Conservation (phyloP, 2,888 invertebrate genomes). For the Meteorus colon region DNA sequence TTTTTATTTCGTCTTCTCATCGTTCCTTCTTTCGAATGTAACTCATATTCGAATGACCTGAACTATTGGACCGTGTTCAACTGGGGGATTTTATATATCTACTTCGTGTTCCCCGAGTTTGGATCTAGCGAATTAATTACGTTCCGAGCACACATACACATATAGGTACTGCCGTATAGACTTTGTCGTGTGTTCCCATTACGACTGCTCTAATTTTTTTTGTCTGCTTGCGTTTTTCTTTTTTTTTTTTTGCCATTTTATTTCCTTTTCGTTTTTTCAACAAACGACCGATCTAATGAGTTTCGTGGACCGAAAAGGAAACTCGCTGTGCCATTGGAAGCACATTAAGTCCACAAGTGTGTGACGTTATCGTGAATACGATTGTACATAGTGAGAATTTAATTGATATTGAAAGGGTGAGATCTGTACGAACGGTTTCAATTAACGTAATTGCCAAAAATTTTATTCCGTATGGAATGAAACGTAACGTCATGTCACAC, state of each 20-base stretch:
- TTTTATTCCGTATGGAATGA: conserved; percentile 37
- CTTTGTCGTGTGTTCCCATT: conserved; percentile 3
- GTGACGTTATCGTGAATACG: background rate
- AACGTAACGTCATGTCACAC: background rate
- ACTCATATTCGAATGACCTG: conserved; percentile 6
- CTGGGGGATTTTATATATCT: background rate
- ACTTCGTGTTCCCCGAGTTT: background rate
- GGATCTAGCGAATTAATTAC: conserved; percentile 3
- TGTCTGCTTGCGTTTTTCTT: background rate
- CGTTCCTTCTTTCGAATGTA: background rate
- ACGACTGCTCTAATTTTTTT: background rate
- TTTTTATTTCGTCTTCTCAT: background rate
- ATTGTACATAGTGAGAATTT: conserved; percentile 37
- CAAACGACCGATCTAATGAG: conserved; percentile 13
- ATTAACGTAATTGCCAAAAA: conserved; percentile 48
- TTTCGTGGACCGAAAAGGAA: background rate
- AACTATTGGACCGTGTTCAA: background rate
- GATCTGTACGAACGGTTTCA: conserved; percentile 45
- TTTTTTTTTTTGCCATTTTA: background rate
- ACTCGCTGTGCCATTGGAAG: conserved; percentile 1
- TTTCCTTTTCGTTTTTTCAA: background rate
- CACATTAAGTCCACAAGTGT: background rate
- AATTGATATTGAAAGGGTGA: conserved; percentile 51
- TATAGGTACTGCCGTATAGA: background rate
- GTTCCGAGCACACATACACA: background rate